Evolutionary conservation across 2,113 vertebrate species (phyloP), one percentile per base, ranked within the genome.

Genomic region (Haliaeetus leucogaster): DNA sequence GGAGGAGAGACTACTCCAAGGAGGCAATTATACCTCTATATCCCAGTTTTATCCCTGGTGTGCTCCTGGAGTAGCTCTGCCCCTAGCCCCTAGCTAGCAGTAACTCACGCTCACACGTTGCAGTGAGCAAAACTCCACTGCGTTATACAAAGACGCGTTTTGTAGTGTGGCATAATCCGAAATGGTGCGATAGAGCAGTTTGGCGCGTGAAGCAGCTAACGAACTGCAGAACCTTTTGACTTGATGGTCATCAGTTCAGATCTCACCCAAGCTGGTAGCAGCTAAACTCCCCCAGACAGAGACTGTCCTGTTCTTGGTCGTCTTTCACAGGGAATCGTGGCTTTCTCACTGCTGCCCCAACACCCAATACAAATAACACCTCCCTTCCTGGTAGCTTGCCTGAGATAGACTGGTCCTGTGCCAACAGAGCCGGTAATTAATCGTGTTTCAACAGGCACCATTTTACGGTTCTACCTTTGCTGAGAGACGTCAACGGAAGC

Each of bases 91-190:
- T 27, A 19, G 48, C 43, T 23, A 74, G 81, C 61, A 84, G 34
- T 43, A 79, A 47, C 26, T 68, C 68, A 66, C 6, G 2, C 7
- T 53, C 29, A 22, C 13, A 34, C 0, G 0, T 7, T 26, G n/a
- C 5, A 1, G 26, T 3, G 13, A 88, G 88, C 45, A 80, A 27
- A 92, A 36, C 65, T 72, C 71, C 22, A 9, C 4, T 0, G 6
- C 1, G 2, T 63, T 42, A 55, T 1, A 77, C 45, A 77, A 77
- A 91, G 83, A 11, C 0, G 0, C 2, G 9, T 53, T 80, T 19
- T 89, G 53, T 20, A 72, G 48, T 9, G 11, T 62, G 16, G 14
- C 45, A 53, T 34, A 72, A 76, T 30, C 52, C 7, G 1, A 96
- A 88, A 80, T 7, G 23, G 88, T 22, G 86, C 3, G 16, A 25